Evolutionary conservation across 37 sponge, comb jelly and placozoan genomes (phyloP), one percentile per base, ranked within the genome.

Genomic region (Bolinopsis microptera): DNA sequence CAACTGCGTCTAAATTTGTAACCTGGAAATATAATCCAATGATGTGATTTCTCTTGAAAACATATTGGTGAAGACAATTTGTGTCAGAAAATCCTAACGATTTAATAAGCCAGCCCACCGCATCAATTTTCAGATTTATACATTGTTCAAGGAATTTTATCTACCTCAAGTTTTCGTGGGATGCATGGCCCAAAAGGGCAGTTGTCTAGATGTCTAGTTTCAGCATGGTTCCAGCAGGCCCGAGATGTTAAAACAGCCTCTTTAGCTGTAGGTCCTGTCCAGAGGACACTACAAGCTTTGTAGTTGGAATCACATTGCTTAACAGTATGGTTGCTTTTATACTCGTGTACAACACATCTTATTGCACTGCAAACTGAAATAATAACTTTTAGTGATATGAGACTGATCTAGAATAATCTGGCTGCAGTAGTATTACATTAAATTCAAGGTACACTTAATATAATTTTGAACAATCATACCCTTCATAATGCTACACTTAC

Each of bases 121-220:
- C n/a, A n/a, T n/a, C n/a, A n/a, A n/a, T n/a, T n/a, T n/a, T n/a
- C n/a, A n/a, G n/a, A n/a, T n/a, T n/a, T n/a, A n/a, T n/a, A n/a
- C n/a, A n/a, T n/a, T n/a, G n/a, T n/a, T n/a, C n/a, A n/a, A n/a
- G n/a, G n/a, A n/a, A n/a, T n/a, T n/a, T n/a, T n/a, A n/a, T n/a
- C n/a, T 80, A 80, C 83, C 83, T 80, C 38, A n/a, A 86, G 48
- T 33, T 86, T 39, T 27, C 39, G 23, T 2, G 90, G 90, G 28
- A 86, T 38, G 26, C 90, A 86, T 86, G 90, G 61, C 35, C 90
- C 90, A 86, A 34, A n/a, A 30, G 34, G 36, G 39, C 90, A 86
- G 24, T 38, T 86, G 26, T 72, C 75, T 8, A 28, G 31, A 5
- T 48, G 61, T 32, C 35, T 32, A 3, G 90, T 86, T 9, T 86